A percentile compares a stretch with the other conserved stretches of the same genome.
Conservation (phyloP, 2,797 vertebrate genomes). For the Falco peregrinus region DNA sequence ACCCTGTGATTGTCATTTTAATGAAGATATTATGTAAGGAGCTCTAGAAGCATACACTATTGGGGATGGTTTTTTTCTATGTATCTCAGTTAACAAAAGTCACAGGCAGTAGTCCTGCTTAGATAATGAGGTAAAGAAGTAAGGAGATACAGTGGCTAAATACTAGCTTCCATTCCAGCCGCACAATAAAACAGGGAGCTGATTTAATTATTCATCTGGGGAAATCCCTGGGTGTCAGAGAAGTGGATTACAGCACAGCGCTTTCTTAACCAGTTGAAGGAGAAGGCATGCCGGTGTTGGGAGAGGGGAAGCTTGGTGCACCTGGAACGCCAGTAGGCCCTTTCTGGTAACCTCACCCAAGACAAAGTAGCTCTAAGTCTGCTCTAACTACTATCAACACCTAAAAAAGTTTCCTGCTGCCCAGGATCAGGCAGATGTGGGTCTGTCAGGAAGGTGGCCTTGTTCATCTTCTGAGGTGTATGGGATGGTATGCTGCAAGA, state of each 20-base stretch:
- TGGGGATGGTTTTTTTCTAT: not conserved
- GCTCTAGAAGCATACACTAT: not conserved
- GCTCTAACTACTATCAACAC: not conserved
- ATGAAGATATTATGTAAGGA: constrained; percentile 20
- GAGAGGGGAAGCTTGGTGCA: not conserved
- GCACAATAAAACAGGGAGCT: not conserved
- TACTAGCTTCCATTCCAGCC: not conserved
- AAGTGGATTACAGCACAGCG: not conserved
- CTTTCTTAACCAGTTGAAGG: not conserved
- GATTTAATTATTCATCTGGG: not conserved
- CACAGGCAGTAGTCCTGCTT: not conserved
- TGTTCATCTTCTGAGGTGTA: not conserved
- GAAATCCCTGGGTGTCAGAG: not conserved
- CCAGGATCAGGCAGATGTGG: not conserved
- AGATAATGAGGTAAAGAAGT: not conserved
- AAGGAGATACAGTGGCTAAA: not conserved
- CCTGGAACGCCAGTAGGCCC: not conserved
- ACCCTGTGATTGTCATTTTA: constrained; percentile 10
- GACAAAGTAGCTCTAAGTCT: not conserved
- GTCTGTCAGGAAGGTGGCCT: not conserved
- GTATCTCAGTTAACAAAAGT: not conserved
- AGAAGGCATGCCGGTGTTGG: not conserved
- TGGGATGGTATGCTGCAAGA: not conserved
- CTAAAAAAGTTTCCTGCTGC: not conserved
- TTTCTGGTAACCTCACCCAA: not conserved